These are phyloP conservation scores for Tipula helvola DNA, from an alignment of 2,888 invertebrate species.

Conservation along the genomic window DNA sequence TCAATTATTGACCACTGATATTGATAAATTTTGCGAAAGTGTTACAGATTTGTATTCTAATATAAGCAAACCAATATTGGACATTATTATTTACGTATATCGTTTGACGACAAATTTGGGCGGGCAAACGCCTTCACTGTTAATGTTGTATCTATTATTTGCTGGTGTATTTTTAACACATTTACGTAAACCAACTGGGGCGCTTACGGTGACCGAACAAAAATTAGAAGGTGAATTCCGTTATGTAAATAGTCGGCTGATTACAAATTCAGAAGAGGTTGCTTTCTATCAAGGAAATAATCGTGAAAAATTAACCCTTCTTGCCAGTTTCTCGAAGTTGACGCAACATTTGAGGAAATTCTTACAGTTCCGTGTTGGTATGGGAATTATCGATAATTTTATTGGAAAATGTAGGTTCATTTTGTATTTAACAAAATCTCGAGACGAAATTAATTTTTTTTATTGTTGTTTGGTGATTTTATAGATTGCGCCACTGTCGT, in stretches of 20 bases:
- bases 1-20: constrained; percentile 88
- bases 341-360: constrained; percentile 73
- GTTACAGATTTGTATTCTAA: constrained; percentile 94
- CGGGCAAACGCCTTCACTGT: constrained; percentile 74
- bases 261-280: constrained; percentile 94
- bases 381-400: constrained; percentile 94
- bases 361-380: constrained; percentile 75
- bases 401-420: constrained; percentile 77
- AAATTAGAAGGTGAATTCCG: constrained; percentile 97
- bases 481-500: constrained; percentile 89
- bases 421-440: neutral
- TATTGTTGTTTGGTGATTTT: constrained; percentile 18
- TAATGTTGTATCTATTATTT: constrained; percentile 76
- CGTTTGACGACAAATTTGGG: constrained; percentile 78
- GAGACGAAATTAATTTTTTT: neutral
- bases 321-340: constrained; percentile 82
- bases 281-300: constrained; percentile 65
- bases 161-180: constrained; percentile 81
- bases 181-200: constrained; percentile 74
- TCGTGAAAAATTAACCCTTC: constrained; percentile 75
- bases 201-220: constrained; percentile 87
- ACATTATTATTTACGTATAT: constrained; percentile 89
- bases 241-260: constrained; percentile 90
- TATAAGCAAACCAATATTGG: constrained; percentile 87
- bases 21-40: constrained; percentile 94